Percentiles rank a stretch among this genome's conserved stretches.
Evolutionary conservation across 2,797 vertebrate species (phyloP).

Genomic region (Aulostomus chinensis): DNA sequence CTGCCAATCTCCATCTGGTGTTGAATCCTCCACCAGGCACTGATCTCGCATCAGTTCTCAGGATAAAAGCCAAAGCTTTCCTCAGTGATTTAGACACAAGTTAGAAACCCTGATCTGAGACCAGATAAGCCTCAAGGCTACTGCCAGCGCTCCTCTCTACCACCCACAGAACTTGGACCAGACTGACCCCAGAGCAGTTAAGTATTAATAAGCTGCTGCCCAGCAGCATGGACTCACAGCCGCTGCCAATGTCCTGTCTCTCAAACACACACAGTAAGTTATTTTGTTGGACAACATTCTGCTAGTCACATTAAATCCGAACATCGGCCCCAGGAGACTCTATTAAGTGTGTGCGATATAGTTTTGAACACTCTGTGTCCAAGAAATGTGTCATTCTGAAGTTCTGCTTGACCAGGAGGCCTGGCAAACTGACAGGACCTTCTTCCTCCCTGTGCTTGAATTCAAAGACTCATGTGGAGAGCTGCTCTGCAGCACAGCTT

Average conservation of each 20-base stretch:
- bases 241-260: conserved; percentile 31
- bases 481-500: conserved; percentile 8
- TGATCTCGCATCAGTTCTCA: conserved; percentile 35
- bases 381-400: conserved; percentile 40
- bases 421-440: conserved; percentile 13
- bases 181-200: conserved; percentile 43
- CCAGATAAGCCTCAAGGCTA: conserved; percentile 47
- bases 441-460: conserved; percentile 11
- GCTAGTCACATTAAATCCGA: conserved; percentile 59
- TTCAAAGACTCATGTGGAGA: conserved; percentile 19
- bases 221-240: conserved; percentile 39
- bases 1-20: conserved; percentile 42
- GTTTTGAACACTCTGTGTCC: conserved; percentile 34
- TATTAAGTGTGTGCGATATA: conserved; percentile 40
- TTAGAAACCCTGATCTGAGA: conserved; percentile 51
- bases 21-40: conserved; percentile 29
- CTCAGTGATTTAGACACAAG: conserved; percentile 37
- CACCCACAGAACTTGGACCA: conserved; percentile 42
- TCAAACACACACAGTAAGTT: conserved; percentile 32
- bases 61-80: conserved; percentile 45
- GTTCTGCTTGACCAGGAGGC: conserved; percentile 40
- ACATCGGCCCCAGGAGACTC: conserved; percentile 47
- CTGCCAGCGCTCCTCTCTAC: conserved; percentile 54
- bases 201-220: conserved; percentile 55
- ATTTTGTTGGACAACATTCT: conserved; percentile 61